A percentile compares a stretch with the other conserved stretches of the same genome.
These are phyloP conservation scores for Craterocephalus amniculus DNA, from an alignment of 2,797 vertebrate genomes.

Conservation along the genomic window DNA sequence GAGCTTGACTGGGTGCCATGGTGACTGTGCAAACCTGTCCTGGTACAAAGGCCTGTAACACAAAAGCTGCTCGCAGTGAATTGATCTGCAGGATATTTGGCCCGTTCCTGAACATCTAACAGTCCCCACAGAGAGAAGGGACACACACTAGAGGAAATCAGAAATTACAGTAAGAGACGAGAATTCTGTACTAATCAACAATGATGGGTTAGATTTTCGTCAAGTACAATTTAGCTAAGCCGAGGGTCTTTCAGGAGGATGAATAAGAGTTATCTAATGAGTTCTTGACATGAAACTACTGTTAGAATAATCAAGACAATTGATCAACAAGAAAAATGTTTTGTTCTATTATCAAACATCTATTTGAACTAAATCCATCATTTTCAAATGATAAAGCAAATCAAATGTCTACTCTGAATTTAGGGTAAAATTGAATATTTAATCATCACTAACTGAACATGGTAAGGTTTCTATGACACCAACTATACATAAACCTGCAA, in stretches of 20 bases:
- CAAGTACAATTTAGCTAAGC: background rate
- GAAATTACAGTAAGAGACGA: background rate
- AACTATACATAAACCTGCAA: too few relatives aligned
- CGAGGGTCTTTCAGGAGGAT: background rate
- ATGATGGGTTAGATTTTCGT: background rate
- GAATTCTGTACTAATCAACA: background rate
- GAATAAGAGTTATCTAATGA: background rate
- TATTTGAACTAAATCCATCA: background rate
- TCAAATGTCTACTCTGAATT: background rate
- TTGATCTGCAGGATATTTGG: background rate
- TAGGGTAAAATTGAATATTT: too few relatives aligned
- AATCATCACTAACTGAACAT: too few relatives aligned
- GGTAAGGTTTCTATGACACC: too few relatives aligned
- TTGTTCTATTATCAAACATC: background rate
- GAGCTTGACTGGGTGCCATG: background rate
- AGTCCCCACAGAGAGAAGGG: conserved; percentile 1
- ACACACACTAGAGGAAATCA: background rate
- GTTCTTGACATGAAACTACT: background rate
- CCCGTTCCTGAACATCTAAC: background rate
- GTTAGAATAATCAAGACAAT: too few relatives aligned
- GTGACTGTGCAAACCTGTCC: conserved; percentile 17
- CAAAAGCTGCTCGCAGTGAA: conserved; percentile 6
- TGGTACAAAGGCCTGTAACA: conserved; percentile 25
- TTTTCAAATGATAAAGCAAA: background rate
- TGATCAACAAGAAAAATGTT: background rate